Evolutionary conservation across 2,888 invertebrate genomes (phyloP).

Genomic region (Ochropacha duplaris): DNA sequence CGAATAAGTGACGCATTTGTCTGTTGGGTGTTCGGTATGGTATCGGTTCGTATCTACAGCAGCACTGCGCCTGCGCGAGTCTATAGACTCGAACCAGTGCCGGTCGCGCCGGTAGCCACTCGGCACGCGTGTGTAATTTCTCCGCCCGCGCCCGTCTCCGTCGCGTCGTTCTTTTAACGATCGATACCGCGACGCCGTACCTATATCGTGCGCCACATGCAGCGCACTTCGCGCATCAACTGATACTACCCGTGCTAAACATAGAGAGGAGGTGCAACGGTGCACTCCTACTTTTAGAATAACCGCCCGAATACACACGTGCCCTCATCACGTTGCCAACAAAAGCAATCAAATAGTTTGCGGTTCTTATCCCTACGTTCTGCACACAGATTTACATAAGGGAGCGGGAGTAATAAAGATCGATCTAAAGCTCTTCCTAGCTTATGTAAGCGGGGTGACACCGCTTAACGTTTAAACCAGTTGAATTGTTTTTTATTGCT

Average conservation of each 20-base stretch:
- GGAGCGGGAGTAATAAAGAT: slow-evolving; percentile 21
- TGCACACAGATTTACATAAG: too few relatives aligned
- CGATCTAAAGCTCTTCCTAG: slow-evolving; percentile 26
- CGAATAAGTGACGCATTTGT: slow-evolving; percentile 5
- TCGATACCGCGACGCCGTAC: slow-evolving; percentile 41
- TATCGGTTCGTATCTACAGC: slow-evolving; percentile 31
- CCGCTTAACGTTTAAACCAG: slow-evolving; percentile 8
- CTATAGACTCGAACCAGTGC: slow-evolving; percentile 61
- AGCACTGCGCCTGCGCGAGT: slow-evolving; percentile 67
- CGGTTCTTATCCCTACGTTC: slow-evolving; percentile 13
- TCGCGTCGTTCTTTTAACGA: slow-evolving; percentile 29
- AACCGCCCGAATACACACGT: slow-evolving; percentile 41
- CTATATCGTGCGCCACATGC: slow-evolving; percentile 33
- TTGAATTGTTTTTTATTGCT: neutral
- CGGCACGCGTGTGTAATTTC: slow-evolving; percentile 70
- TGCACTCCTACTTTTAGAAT: slow-evolving; percentile 50
- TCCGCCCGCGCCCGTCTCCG: slow-evolving; percentile 21
- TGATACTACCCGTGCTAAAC: slow-evolving; percentile 58
- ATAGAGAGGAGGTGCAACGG: slow-evolving; percentile 66
- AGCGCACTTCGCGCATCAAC: slow-evolving; percentile 43
- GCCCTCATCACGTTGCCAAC: slow-evolving; percentile 31
- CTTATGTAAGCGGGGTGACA: slow-evolving; percentile 35
- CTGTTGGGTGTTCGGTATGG: slow-evolving; percentile 20
- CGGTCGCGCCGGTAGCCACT: slow-evolving; percentile 77
- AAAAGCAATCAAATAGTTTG: slow-evolving; percentile 20